Evolutionary conservation across 2,797 vertebrate species (phyloP).

Genomic region (Pitangus sulphuratus): DNA sequence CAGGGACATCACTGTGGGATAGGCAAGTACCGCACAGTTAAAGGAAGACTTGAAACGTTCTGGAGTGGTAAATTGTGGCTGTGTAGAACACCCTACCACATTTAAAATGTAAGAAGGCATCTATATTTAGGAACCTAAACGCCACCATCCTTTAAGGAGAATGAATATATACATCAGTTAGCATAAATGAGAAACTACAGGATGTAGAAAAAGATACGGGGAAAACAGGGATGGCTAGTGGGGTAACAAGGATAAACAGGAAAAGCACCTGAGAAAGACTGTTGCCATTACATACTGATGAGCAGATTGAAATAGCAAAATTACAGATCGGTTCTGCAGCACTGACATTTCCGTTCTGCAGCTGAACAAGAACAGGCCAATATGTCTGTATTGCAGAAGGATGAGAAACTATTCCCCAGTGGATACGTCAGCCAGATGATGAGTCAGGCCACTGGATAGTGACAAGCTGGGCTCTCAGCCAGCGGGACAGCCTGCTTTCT

Average conservation of each 20-base stretch:
- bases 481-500: neutral
- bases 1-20: neutral
- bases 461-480: slow-evolving; percentile 48
- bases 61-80: neutral
- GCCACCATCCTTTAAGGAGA: neutral
- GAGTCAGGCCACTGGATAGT: slow-evolving; percentile 19
- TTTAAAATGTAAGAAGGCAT: neutral
- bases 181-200: neutral
- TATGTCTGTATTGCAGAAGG: neutral
- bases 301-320: neutral
- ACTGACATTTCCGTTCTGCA: neutral
- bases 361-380: neutral
- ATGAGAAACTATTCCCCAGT: neutral
- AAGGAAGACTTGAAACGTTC: neutral
- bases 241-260: neutral
- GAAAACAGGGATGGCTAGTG: neutral
- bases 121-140: neutral
- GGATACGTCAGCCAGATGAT: neutral
- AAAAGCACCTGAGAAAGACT: neutral
- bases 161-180: neutral
- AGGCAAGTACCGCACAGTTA: neutral
- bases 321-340: neutral
- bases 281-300: neutral
- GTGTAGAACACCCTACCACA: neutral
- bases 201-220: neutral